Conservation (phyloP, 2,888 invertebrate genomes). For the Cantharis rufa region DNA sequence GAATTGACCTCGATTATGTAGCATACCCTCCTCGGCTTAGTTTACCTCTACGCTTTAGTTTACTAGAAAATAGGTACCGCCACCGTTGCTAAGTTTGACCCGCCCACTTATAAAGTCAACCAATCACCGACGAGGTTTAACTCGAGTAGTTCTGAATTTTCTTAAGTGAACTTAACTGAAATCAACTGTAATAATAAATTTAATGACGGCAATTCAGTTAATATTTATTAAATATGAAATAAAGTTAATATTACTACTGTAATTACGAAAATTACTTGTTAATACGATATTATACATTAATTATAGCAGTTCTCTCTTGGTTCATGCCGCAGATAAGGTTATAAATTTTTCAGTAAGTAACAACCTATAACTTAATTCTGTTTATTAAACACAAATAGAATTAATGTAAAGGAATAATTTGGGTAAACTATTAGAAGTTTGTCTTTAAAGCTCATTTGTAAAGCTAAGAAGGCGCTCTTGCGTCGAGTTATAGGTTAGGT, state of each 20-base stretch:
- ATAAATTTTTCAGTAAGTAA: not conserved
- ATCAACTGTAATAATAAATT: not conserved
- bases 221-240: not conserved
- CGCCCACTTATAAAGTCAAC: too few species aligned
- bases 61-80: too few species aligned
- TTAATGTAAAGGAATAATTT: conserved; percentile 29
- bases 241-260: not conserved
- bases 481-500: conserved; percentile 28
- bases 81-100: too few species aligned
- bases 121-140: too few species aligned
- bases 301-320: not conserved
- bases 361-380: conserved; percentile 1
- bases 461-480: conserved; percentile 28
- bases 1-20: not conserved
- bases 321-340: not conserved
- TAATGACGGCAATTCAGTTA: not conserved
- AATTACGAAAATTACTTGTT: not conserved
- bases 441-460: conserved; percentile 22
- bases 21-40: too few species aligned
- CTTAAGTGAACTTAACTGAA: too few species aligned
- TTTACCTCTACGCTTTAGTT: too few species aligned
- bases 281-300: not conserved
- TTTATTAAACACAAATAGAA: conserved; percentile 25
- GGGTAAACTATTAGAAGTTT: conserved; percentile 26
- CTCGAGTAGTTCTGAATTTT: too few species aligned